Evolutionary conservation across 2,113 vertebrate genomes (phyloP).

Genomic region (Stigmatopora nigra): DNA sequence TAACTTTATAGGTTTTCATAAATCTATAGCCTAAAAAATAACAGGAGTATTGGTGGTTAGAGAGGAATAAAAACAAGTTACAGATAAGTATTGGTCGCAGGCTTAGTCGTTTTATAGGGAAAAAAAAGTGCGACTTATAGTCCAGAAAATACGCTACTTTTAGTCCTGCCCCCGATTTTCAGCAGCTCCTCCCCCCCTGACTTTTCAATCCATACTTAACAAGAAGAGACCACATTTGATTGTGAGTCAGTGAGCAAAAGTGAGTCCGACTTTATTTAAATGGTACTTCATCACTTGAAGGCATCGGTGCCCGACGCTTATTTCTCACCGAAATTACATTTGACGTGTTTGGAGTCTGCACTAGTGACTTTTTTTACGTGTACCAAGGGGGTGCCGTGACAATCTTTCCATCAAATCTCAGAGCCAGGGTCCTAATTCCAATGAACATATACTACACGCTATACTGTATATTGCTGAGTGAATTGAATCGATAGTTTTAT

Average conservation of each 20-base stretch:
- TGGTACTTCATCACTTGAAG: slow-evolving; percentile 19
- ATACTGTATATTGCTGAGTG: not conserved
- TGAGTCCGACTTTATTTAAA: slow-evolving; percentile 13
- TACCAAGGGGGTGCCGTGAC: not conserved
- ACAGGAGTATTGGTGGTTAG: no score
- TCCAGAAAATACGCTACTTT: not conserved
- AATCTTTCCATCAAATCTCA: not conserved
- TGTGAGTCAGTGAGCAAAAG: slow-evolving; percentile 19
- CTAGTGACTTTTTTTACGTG: not conserved
- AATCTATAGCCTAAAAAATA: no score
- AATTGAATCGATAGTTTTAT: not conserved
- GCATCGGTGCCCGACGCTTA: not conserved
- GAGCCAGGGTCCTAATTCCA: not conserved
- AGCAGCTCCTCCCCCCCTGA: not conserved
- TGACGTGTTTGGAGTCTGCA: slow-evolving; percentile 6
- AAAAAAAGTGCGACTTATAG: no score
- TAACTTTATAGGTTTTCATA: no score
- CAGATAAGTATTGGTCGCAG: no score
- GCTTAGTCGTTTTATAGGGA: no score
- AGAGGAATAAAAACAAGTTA: no score
- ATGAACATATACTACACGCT: not conserved
- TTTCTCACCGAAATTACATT: slow-evolving; percentile 13
- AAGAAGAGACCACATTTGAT: not conserved
- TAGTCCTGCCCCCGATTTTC: not conserved
- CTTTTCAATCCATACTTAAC: not conserved